Evolutionary conservation across 2,888 invertebrate species (phyloP), one percentile per base, ranked within the genome.

Genomic region (Diarsia brunnea): DNA sequence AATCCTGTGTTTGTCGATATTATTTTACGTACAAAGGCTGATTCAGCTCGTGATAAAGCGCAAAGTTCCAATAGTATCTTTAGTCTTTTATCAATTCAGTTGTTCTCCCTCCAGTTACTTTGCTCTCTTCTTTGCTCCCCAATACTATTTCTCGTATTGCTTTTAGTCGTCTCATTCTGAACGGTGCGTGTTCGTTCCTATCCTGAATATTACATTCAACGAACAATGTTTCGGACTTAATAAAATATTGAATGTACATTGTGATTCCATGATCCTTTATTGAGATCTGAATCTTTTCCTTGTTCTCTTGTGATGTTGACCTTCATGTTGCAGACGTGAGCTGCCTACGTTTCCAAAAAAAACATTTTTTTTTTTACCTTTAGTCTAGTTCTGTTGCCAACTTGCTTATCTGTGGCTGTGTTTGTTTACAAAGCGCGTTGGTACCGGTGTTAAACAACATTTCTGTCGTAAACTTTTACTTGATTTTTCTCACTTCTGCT

Each of bases 391-490:
- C 88, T 89, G 89, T 91, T 93, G 92, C 91, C 91, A 92, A 93
- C 87, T 90, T 88, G 90, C 87, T 93, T 93, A 92, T 92, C 92
- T 91, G 87, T 81, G 87, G 88, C 88, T 84, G 87, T 92, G 91
- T 94, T 93, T 94, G 92, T 95, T 94, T 94, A 94, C 92, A 91
- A 91, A 84, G 84, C 89, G 87, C 84, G 84, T 89, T 87, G 90
- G 89, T 84, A 80, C 87, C 85, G 87, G 86, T 91, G 89, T 90
- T 89, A 87, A 82, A 85, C 88, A 85, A 85, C 84, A 82, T 82
- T 81, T 79, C 80, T 84, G 79, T 91, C 88, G 88, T 92, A 90
- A 92, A 91, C 78, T 89, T 90, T 85, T n/a, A n/a, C n/a, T 86
- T 75, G 60, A 75, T 82, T 81, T 84, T 87, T 79, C 78, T 78